A percentile compares a stretch with the other conserved stretches of the same genome.
Conservation (phyloP, 2,113 vertebrate genomes). For the Laticauda colubrina region DNA sequence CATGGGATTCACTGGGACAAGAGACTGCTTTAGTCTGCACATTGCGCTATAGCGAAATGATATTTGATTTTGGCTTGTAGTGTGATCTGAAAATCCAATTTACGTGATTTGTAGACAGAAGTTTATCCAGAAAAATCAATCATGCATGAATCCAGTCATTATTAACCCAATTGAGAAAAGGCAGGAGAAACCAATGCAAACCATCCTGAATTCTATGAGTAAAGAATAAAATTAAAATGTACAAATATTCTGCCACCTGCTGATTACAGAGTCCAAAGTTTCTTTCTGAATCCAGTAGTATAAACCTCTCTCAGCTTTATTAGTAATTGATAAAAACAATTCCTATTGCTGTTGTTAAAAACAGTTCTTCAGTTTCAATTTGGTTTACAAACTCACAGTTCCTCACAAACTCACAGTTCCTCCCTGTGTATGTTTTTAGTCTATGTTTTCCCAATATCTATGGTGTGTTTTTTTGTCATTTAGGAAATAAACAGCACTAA, state of each 20-base stretch:
- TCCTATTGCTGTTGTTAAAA: not conserved
- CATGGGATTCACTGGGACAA: not conserved
- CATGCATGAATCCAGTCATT: not conserved
- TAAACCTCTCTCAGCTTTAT: not conserved
- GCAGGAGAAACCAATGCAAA: not conserved
- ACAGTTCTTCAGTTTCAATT: not conserved
- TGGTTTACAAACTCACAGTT: not conserved
- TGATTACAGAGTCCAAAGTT: not conserved
- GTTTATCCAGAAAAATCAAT: not conserved
- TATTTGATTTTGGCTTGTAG: not conserved
- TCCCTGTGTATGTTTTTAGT: not conserved
- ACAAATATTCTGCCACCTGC: not conserved
- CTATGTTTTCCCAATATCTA: not conserved
- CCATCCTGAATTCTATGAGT: not conserved
- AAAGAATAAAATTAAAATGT: not conserved
- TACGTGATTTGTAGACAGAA: not conserved
- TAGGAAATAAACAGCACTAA: rapidly evolving
- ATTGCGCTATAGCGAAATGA: not conserved
- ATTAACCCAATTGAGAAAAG: not conserved
- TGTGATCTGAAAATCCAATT: not conserved
- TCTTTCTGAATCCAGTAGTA: not conserved
- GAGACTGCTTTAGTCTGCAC: not conserved
- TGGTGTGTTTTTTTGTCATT: not conserved
- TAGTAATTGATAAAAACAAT: not conserved
- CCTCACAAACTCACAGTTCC: not conserved